Percentiles rank a stretch among this genome's conserved stretches.
phyloP scores from a whole-genome alignment of 2,113 vertebrate species.

The Tympanuchus pallidicinctus region DNA sequence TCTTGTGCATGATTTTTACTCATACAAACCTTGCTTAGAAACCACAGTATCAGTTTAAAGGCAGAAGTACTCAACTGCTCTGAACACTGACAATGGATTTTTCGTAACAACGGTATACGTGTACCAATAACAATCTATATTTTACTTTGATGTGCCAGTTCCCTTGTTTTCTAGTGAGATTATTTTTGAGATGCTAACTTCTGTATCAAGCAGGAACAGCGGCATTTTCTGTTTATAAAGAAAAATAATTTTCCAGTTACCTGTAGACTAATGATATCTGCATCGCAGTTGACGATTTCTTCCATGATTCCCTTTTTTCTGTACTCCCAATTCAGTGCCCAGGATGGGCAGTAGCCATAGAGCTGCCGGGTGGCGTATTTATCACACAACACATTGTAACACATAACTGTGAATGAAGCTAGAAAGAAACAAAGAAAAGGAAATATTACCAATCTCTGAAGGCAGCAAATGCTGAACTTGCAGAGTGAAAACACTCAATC shows the following conservation, averaged over 20 bases:
- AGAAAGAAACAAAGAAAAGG: slow-evolving; percentile 19
- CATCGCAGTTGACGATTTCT: slow-evolving; percentile 96
- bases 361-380: slow-evolving; percentile 99
- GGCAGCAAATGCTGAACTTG: not conserved
- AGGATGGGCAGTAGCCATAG: slow-evolving; percentile 98
- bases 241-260: slow-evolving; percentile 64
- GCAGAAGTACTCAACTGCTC: not conserved
- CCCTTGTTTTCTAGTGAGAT: not conserved
- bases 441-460: not conserved
- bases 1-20: not conserved
- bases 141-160: not conserved
- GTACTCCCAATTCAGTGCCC: slow-evolving; percentile 99
- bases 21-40: not conserved
- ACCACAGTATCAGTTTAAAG: not conserved
- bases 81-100: no score
- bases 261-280: slow-evolving; percentile 98
- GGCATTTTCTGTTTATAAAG: not conserved
- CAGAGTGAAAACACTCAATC: not conserved
- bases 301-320: slow-evolving; percentile 99
- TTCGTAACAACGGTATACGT: not conserved
- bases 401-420: slow-evolving; percentile 98
- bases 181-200: not conserved
- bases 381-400: slow-evolving; percentile 98
- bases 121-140: not conserved
- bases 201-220: not conserved